phyloP scores from a whole-genome alignment of 2,888 invertebrate species.

The Strigamia maritima region DNA sequence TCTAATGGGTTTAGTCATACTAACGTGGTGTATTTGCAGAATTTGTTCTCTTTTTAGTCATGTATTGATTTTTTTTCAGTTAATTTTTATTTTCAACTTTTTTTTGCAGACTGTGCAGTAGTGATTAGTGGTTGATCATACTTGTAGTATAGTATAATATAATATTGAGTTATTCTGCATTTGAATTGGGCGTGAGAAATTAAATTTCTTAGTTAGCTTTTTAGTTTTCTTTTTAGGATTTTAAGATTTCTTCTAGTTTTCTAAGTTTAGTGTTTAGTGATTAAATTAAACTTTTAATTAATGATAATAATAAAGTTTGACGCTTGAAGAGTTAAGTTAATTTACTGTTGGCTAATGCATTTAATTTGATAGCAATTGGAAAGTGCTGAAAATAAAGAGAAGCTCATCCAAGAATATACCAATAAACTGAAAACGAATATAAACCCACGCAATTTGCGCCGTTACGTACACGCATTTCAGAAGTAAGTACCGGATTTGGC shows the following conservation, averaged over 20 bases:
- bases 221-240: neutral
- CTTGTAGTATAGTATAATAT: neutral
- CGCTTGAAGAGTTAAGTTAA: neutral
- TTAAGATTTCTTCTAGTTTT: neutral
- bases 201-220: neutral
- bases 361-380: conserved; percentile 44
- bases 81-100: neutral
- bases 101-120: conserved; percentile 17
- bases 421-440: conserved; percentile 68
- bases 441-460: conserved; percentile 76
- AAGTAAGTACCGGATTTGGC: conserved; percentile 60
- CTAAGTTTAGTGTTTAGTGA: neutral
- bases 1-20: neutral
- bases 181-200: neutral
- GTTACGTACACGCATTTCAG: conserved; percentile 76
- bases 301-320: neutral
- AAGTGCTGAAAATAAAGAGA: conserved; percentile 58
- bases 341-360: neutral
- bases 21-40: neutral
- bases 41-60: neutral
- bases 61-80: neutral
- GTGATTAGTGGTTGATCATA: conserved; percentile 7
- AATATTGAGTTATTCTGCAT: neutral
- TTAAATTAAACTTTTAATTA: neutral
- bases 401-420: conserved; percentile 71